Evolutionary conservation across 2,113 vertebrate species (phyloP), one percentile per base, ranked within the genome.

Genomic region (Lepus americanus): DNA sequence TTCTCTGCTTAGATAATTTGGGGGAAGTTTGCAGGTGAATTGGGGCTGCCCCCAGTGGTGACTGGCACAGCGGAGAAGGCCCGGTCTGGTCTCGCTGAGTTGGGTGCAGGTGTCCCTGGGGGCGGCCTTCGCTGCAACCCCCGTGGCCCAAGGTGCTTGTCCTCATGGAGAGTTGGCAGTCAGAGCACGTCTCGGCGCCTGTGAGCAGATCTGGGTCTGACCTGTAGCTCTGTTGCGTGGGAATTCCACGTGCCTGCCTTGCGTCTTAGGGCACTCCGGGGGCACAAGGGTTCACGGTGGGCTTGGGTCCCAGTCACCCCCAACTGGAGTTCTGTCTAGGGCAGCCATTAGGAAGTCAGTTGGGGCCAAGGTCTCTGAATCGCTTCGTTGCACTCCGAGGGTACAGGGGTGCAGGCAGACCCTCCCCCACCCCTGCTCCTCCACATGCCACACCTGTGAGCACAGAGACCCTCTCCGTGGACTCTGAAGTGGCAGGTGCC

Each of bases 51-150:
- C 12, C 36, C 31, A 16, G 17, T 11, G 64, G 2, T 0, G 22
- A 3, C 33, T 12, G 63, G 51, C 3, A 2, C 3, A 1, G 20
- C 1, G 10, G 29, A 5, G 12, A 29, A 31, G 25, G 5, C 2
- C 3, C 49, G 4, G 6, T 5, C 7, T 27, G 39, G 20, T 2
- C 27, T 22, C 12, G 0, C 5, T 69, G 27, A 6, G 7, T 2
- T 5, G 11, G 2, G 33, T 7, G 1, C 31, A 2, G 31, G n/a
- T 2, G 5, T 10, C 39, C 9, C 12, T 13, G 59, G 59, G 59
- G 11, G 6, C 0, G 0, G 7, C 69, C 63, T 64, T 7, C 6
- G 4, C 39, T 7, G 19, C 5, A 7, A 14, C 23, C 9, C 55
- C 64, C 63, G 27, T 19, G 19, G 1, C 53, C 19, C 19, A 20